Conservation (phyloP, 1,140 invertebrate species). For the Drosophila kohkoa region DNA sequence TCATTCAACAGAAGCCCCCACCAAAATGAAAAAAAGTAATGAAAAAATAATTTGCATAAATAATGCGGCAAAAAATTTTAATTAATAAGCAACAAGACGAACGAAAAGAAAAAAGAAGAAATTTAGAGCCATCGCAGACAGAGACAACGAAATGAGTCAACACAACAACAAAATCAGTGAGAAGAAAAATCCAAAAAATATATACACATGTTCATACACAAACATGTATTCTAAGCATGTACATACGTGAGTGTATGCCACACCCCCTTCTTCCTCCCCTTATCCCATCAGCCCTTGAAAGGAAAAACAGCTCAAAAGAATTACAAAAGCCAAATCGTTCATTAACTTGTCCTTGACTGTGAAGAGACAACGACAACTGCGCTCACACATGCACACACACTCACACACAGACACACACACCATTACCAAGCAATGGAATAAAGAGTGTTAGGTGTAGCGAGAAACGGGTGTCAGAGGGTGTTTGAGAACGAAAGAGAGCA, state of each 20-base stretch:
- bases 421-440: constrained; percentile 14
- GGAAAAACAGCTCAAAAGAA: constrained; percentile 42
- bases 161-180: constrained; percentile 15
- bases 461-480: constrained; percentile 19
- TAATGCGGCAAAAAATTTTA: constrained; percentile 13
- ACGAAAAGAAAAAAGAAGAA: constrained; percentile 15
- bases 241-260: background rate
- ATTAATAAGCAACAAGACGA: constrained; percentile 34
- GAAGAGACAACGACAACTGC: constrained; percentile 59
- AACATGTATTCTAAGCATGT: too few species aligned
- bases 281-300: constrained; percentile 18
- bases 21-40: constrained; percentile 17
- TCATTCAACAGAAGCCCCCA: constrained; percentile 33
- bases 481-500: constrained; percentile 28
- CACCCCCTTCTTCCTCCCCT: background rate
- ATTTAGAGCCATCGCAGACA: constrained; percentile 4
- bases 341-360: constrained; percentile 81
- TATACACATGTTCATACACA: background rate
- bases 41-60: constrained; percentile 35
- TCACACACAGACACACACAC: constrained; percentile 19
- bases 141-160: constrained; percentile 33
- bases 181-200: constrained; percentile 27
- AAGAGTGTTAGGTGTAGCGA: constrained; percentile 10
- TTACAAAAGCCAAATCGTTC: constrained; percentile 68
- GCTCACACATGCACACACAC: constrained; percentile 8